Conservation (phyloP, 2,113 vertebrate genomes). For the Grammomys dolichurus region DNA sequence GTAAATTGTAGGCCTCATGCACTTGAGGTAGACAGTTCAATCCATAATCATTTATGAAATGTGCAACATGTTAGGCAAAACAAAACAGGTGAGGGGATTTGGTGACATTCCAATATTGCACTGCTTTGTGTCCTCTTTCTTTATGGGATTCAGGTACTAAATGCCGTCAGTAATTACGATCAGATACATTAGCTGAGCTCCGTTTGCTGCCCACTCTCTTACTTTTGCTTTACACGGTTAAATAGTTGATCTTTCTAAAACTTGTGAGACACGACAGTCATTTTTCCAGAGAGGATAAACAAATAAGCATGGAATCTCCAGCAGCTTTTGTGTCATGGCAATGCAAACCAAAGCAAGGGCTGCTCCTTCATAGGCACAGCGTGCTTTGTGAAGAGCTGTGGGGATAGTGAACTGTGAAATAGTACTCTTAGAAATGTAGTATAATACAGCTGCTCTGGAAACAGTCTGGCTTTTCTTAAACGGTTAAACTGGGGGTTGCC, state of each 20-base stretch:
- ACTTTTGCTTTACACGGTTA: not conserved
- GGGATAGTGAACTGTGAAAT: not conserved
- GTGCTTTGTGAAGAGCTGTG: not conserved
- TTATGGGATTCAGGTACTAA: not conserved
- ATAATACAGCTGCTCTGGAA: not conserved
- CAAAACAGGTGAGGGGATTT: not conserved
- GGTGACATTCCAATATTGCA: not conserved
- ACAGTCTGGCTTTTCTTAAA: not conserved
- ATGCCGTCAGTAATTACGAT: not conserved
- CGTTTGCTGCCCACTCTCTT: not conserved
- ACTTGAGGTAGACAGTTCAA: not conserved
- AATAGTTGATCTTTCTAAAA: not conserved
- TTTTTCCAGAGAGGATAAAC: not conserved
- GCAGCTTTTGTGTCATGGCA: not conserved
- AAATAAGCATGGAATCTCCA: not conserved
- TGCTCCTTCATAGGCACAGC: not conserved
- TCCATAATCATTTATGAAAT: not conserved
- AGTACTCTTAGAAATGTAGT: not conserved
- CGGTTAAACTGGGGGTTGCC: not conserved
- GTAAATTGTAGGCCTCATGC: not conserved
- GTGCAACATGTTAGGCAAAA: not conserved
- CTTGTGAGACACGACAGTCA: not conserved
- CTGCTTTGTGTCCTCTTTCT: not conserved
- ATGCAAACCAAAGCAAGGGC: not conserved
- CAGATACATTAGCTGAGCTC: not conserved